A percentile compares a stretch with the other conserved stretches of the same genome.
phyloP scores from a whole-genome alignment of 2,888 invertebrate genomes.

The Apodemia arnacis region DNA sequence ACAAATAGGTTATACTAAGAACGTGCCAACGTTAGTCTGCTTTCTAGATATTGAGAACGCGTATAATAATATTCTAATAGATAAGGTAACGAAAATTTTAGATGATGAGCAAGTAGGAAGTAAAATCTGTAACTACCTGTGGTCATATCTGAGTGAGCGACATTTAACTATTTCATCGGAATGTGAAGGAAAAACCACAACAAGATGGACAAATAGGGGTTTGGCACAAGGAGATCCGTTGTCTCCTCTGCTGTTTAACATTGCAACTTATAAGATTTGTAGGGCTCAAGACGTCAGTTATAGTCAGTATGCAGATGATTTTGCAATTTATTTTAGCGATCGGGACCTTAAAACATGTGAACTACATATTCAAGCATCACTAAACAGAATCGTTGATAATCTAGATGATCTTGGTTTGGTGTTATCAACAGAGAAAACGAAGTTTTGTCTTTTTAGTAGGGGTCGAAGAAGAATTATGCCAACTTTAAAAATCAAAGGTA shows the following conservation, averaged over 20 bases:
- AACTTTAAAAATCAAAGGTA: background rate
- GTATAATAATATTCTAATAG: conserved; percentile 49
- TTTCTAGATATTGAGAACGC: conserved; percentile 67
- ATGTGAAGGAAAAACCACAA: background rate
- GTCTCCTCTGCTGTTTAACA: conserved; percentile 71
- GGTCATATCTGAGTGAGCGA: conserved; percentile 35
- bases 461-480: conserved; percentile 3
- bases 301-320: conserved; percentile 62
- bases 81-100: conserved; percentile 10
- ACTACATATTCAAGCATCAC: background rate
- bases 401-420: background rate
- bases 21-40: conserved; percentile 47
- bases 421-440: background rate
- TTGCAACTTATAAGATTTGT: conserved; percentile 46
- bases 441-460: background rate
- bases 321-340: conserved; percentile 20
- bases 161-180: background rate
- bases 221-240: conserved; percentile 68
- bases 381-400: background rate
- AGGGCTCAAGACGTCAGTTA: conserved; percentile 5
- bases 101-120: conserved; percentile 42
- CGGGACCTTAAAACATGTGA: background rate
- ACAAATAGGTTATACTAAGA: conserved; percentile 51
- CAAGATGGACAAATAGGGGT: conserved; percentile 48
- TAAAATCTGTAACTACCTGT: conserved; percentile 44